These are phyloP conservation scores for Phallusia fumigata DNA, from an alignment of 23 tunicate genomes.

Conservation along the genomic window DNA sequence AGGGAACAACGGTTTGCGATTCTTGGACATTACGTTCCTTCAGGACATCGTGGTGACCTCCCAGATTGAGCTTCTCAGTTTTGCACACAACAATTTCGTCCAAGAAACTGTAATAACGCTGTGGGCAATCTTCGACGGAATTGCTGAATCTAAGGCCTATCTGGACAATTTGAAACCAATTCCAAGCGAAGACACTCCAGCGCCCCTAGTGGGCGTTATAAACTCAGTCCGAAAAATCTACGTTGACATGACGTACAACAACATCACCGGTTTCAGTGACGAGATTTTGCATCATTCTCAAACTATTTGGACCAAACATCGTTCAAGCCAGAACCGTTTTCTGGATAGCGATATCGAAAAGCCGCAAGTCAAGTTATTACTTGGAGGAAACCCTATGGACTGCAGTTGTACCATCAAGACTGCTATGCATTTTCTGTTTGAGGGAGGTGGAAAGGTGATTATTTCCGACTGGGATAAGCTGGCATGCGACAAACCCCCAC, in stretches of 20 bases:
- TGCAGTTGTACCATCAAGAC: constrained; percentile 27
- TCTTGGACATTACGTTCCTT: background rate
- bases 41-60: background rate
- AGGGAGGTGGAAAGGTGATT: background rate
- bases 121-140: background rate
- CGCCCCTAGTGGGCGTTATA: background rate
- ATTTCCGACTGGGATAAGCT: constrained; percentile 12
- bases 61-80: background rate
- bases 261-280: constrained; percentile 6
- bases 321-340: background rate
- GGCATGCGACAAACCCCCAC: constrained; percentile 8
- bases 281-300: background rate
- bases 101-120: background rate
- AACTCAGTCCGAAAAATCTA: background rate
- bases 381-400: constrained; percentile 19
- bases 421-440: constrained; percentile 18
- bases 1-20: background rate
- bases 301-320: background rate
- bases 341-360: background rate
- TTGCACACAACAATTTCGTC: background rate
- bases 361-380: background rate
- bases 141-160: background rate
- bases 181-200: background rate
- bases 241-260: background rate
- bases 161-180: background rate